A percentile compares a stretch with the other conserved stretches of the same genome.
Evolutionary conservation across 2,113 vertebrate species (phyloP).

Genomic region (Dryoscopus gambensis): DNA sequence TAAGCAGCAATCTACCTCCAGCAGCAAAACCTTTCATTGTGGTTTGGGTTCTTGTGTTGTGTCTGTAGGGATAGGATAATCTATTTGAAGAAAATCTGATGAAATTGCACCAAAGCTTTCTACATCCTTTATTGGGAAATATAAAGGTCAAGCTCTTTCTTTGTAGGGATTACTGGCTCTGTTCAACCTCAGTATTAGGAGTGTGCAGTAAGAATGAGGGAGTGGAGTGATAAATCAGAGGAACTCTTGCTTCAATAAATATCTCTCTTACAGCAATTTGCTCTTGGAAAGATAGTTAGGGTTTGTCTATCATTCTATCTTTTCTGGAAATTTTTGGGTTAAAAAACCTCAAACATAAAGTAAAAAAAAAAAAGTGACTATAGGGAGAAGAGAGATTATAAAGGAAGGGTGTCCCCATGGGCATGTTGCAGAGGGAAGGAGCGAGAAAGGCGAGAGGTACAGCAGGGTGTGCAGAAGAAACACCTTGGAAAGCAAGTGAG

Average conservation of each 20-base stretch:
- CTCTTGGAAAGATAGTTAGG: neutral
- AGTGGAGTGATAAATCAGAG: neutral
- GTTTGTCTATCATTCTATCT: neutral
- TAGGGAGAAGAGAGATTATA: neutral
- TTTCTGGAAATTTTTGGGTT: neutral
- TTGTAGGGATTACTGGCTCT: neutral
- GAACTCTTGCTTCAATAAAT: neutral
- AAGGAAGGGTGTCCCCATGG: neutral
- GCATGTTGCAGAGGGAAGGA: neutral
- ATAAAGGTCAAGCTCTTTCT: neutral
- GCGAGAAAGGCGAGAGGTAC: neutral
- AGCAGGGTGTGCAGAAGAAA: neutral
- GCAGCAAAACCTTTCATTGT: neutral
- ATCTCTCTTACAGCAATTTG: neutral
- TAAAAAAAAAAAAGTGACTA: neutral
- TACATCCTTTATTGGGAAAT: neutral
- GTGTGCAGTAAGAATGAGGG: slow-evolving; percentile 7
- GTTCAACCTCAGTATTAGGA: neutral
- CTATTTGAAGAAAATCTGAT: neutral
- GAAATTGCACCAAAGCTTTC: neutral
- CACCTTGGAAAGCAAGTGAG: neutral
- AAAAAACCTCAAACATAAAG: neutral
- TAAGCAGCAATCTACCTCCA: neutral
- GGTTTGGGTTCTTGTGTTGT: neutral
- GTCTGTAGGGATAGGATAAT: neutral